Percentiles rank a stretch among this genome's conserved stretches.
These are phyloP conservation scores for Camponotus pennsylvanicus DNA, from an alignment of 1,140 invertebrate species.

Conservation along the genomic window DNA sequence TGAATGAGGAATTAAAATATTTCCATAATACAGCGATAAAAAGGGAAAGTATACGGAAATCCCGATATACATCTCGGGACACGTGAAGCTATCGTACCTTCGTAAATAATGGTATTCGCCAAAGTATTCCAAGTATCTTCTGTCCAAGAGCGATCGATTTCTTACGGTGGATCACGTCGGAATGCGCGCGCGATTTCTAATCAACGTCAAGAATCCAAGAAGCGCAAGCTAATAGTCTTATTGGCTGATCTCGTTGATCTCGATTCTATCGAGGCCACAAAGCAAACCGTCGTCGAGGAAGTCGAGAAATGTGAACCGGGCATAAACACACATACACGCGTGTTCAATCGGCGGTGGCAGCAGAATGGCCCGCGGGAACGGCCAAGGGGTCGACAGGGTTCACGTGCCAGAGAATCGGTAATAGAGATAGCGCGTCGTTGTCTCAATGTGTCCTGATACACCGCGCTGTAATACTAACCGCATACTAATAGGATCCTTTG, in stretches of 20 bases:
- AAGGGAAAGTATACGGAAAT: neutral
- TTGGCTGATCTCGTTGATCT: constrained; percentile 57
- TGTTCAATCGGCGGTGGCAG: neutral
- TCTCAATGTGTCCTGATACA: constrained; percentile 62
- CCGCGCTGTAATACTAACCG: constrained; percentile 77
- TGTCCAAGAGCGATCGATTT: constrained; percentile 43
- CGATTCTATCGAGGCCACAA: constrained; percentile 59
- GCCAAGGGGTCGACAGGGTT: constrained; percentile 17
- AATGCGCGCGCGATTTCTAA: constrained; percentile 65
- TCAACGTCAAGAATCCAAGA: constrained; percentile 27
- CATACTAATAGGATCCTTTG: constrained; percentile 82
- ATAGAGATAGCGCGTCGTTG: constrained; percentile 58
- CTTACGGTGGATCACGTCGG: constrained; percentile 62
- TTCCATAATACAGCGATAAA: neutral
- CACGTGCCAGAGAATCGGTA: constrained; percentile 70
- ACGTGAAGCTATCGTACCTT: constrained; percentile 29
- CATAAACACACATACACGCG: neutral
- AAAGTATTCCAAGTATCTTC: constrained; percentile 60
- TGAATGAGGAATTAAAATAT: constrained; percentile 28
- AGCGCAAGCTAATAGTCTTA: constrained; percentile 66
- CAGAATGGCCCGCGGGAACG: neutral
- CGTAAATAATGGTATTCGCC: constrained; percentile 53
- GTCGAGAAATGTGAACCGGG: constrained; percentile 32
- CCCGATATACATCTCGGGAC: neutral
- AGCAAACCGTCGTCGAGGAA: constrained; percentile 42